Base-by-base conservation (phyloP, 1,140 invertebrate species). In the Orius laevigatus region DNA sequence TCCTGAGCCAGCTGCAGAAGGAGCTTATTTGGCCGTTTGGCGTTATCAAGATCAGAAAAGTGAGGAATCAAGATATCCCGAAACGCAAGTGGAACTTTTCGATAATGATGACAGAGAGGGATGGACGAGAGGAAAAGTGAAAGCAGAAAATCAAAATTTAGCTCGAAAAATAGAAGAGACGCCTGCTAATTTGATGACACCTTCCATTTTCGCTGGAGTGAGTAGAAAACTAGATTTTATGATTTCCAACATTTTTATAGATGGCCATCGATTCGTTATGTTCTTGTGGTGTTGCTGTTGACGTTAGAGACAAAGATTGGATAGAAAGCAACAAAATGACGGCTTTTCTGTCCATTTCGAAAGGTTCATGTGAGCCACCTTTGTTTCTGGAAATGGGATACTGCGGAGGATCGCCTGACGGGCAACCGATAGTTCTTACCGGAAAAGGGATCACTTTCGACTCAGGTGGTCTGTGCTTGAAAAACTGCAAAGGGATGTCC, bases 371-470 rank as follows among this genome's bases (percentile, higher is more conserved):
- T 14, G 66, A 75, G 58, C 66, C 68, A 18, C 70, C 70, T 3
- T 57, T 64, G 3, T 74, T 76, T 55, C 52, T 76, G 4, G 73
- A 76, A 56, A 57, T 74, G n/a, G 55, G 43, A 6, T 66, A 66
- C 51, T 45, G 56, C 10, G 53, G 53, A 36, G 62, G 60, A 16
- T 31, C n/a, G 12, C 44, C 52, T 9, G 44, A 56, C 14, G 53
- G 58, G 1, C 58, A 60, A 44, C 66, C 64, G 8, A 35, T 66
- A 5, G 64, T 60, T 39, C 47, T 66, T 25, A 61, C 66, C 33
- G 65, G 65, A 62, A 84, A 92, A 65, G 89, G 89, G 12, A 78
- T 92, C 2, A 91, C 86, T 1, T 92, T 91, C 63, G 86, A 94
- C 57, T 78, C 81, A 46, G 88, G 88, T 50, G 87, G 87, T 46